Evolutionary conservation across 92 coral and sea anemone genomes (phyloP), one percentile per base, ranked within the genome.

Genomic region (Epizoanthus illoricatus): DNA sequence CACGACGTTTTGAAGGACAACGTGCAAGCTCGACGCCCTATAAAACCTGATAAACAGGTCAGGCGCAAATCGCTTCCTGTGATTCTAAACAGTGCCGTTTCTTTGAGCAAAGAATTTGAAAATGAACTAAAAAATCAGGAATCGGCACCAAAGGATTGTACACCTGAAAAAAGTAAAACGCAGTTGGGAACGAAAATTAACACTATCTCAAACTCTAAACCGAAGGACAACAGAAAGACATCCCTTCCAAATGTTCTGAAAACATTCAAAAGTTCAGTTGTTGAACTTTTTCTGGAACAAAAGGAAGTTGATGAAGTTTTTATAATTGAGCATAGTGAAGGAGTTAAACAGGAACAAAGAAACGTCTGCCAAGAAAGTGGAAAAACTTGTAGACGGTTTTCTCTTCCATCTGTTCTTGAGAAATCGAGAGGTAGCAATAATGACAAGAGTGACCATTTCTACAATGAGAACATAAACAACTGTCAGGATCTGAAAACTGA

Each of bases 1-100:
- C 71, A 78, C 82, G 82, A 63, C 58, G 49, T 43, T 78, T 23
- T 78, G 23, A 78, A 45, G 12, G 65, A 70, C 33, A 21, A 63
- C 21, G 47, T 59, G 62, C 61, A 78, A 21, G 21, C 56, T 42
- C 59, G 70, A 63, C 23, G 41, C 61, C 82, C 82, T 11, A 20
- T 78, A 20, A 78, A 42, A 42, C 82, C 71, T 36, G 70, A 63
- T 20, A 78, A 63, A 40, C 71, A 78, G 40, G 16, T 20, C 10
- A 78, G 71, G 36, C 82, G 82, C 45, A 39, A 78, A 21, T 78
- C 82, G 9, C 82, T 78, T 63, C 82, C 82, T 49, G 58, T 3
- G 13, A 21, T 63, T 42, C 72, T 21, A 0, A 63, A 23, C 28
- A 64, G 20, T 12, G 36, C 36, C 36, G 21, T 43, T 76, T n/a